Conservation (phyloP, 2,888 invertebrate genomes). For the Diplazon laetatorius region DNA sequence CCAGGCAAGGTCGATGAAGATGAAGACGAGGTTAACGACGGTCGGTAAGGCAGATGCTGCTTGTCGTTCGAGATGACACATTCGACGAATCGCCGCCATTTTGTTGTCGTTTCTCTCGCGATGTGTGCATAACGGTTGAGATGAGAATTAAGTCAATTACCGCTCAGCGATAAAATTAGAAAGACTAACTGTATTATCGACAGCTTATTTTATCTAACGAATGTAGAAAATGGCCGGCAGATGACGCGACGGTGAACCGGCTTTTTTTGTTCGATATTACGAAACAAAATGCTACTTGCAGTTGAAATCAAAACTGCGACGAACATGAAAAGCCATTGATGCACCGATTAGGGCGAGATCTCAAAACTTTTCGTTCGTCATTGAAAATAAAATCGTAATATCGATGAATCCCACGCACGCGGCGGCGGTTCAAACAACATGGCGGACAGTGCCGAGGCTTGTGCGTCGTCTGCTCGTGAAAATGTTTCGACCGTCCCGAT, state of each 20-base stretch:
- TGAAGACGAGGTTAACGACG: too few relatives aligned
- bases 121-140: too few relatives aligned
- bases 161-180: too few relatives aligned
- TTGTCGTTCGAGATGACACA: too few relatives aligned
- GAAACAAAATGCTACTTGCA: background rate
- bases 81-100: too few relatives aligned
- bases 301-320: background rate
- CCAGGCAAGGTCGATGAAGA: too few relatives aligned
- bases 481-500: slow-evolving; percentile 28
- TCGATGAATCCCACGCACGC: background rate
- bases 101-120: too few relatives aligned
- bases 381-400: background rate
- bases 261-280: too few relatives aligned
- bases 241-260: background rate
- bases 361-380: background rate
- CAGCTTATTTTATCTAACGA: too few relatives aligned
- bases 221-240: background rate
- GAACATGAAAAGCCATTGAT: background rate
- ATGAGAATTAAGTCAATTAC: too few relatives aligned
- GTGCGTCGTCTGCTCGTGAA: slow-evolving; percentile 61
- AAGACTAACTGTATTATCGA: too few relatives aligned
- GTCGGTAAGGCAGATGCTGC: too few relatives aligned
- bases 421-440: slow-evolving; percentile 36
- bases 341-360: background rate
- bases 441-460: slow-evolving; percentile 62